Evolutionary conservation across 2,797 vertebrate species (phyloP), one percentile per base, ranked within the genome.

Genomic region (Vespertilio murinus): DNA sequence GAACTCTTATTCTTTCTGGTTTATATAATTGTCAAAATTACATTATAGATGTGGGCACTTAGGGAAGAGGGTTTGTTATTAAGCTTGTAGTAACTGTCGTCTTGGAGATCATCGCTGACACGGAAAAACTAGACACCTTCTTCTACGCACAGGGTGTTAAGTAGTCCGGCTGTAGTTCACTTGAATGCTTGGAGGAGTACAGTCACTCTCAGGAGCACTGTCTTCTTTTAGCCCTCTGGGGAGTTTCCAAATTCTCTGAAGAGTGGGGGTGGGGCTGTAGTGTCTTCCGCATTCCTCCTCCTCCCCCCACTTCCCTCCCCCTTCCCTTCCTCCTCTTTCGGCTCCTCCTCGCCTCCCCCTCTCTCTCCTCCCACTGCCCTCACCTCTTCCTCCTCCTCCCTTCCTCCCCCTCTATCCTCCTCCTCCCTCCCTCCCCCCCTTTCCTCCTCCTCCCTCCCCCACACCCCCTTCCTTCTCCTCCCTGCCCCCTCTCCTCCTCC

Each of bases 251-350:
- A 42, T 73, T 9, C 7, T 71, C 70, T 9, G 75, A 49, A 64
- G 54, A 70, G 71, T 65, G 47, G 82, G 88, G 93, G 95, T 56
- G 91, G 91, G 45, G 94, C 93, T 71, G 90, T 49, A 80, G 65
- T 28, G 73, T 82, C 84, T 90, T 74, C 93, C 52, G 70, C 94
- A 85, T 93, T 93, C 94, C 61, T 94, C 81, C 38, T 47, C 59
- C 17, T 28, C 30, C 8, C 22, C 14, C 23, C 40, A 14, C 35
- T 8, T 14, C 6, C 7, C 4, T 13, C 8, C 28, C 17, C 54
- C 1, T 56, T 56, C 4, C 10, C 8, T 35, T 22, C 30, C 28
- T 16, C 17, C 22, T n/a, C 8, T 16, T 59, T 28, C 56, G 4
- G 25, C 56, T 59, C 56, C 16, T 22, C 7, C 28, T n/a, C 16